Evolutionary conservation across 2,113 vertebrate species (phyloP), one percentile per base, ranked within the genome.

Genomic region (Rana temporaria): DNA sequence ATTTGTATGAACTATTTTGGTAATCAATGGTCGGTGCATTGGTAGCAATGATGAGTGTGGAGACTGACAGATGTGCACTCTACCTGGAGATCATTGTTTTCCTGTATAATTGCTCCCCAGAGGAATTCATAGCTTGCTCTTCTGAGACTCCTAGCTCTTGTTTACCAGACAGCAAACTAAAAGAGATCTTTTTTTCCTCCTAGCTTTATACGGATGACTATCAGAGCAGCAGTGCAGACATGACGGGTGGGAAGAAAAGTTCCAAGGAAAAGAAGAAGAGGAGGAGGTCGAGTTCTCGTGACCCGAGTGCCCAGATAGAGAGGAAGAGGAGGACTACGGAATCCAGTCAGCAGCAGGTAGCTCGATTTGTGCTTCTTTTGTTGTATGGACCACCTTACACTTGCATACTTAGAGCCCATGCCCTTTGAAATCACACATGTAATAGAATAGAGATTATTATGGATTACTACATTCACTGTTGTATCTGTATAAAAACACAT

Each of bases 211-310:
- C 6, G 6, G 30, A 20, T 38, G 15, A 18, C 18, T 34, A n/a
- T 1, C 16, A 9, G 30, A 67, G 17, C 26, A 67, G 20, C 56
- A 1, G 9, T 38, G 74, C 74, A 24, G 59, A 19, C 59, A 82
- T 82, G 80, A 73, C 80, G 30, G 80, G 80, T 14, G 80, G 26
- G 0, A 82, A 82, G 52, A 82, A 82, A 38, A 75, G 80, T 63
- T 56, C 80, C 30, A 82, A 67, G 22, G 80, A 74, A 6, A 82
- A 82, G 48, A 82, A 82, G 69, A 64, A 20, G 34, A 65, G 84
- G 32, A 38, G 78, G 34, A 20, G 84, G 56, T 55, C 62, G 18
- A 19, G 8, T 1, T 70, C 70, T 17, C 34, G 64, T 59, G 78
- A 78, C 20, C 5, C 18, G 7, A 52, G 48, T n/a, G 24, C 80